Evolutionary conservation across 2,797 vertebrate species (phyloP).

Genomic region (Poecile montanus): DNA sequence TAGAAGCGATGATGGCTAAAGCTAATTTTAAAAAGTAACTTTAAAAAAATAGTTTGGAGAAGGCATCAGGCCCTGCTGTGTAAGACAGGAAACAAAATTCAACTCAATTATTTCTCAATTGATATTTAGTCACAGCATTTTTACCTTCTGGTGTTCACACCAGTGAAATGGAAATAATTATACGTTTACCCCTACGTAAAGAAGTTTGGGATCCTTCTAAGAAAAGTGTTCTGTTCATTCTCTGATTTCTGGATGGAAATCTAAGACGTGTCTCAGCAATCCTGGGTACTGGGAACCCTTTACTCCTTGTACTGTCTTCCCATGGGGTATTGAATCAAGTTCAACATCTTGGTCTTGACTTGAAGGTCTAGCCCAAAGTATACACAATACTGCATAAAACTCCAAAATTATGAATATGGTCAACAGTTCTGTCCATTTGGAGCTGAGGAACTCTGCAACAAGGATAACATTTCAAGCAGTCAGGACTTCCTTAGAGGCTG

Average conservation of each 20-base stretch:
- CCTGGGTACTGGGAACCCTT: background rate
- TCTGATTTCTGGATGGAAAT: background rate
- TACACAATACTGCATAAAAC: background rate
- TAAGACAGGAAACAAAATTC: background rate
- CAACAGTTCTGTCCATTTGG: background rate
- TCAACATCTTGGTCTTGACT: background rate
- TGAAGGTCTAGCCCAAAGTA: background rate
- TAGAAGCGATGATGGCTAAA: background rate
- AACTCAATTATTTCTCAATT: background rate
- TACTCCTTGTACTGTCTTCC: background rate
- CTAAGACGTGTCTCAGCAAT: background rate
- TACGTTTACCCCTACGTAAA: background rate
- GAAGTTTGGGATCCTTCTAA: background rate
- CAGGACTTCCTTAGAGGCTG: background rate
- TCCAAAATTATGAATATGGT: background rate
- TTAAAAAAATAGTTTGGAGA: background rate
- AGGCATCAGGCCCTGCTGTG: background rate
- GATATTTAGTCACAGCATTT: background rate
- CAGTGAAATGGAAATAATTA: background rate
- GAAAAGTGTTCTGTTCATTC: background rate
- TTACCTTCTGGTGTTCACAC: background rate
- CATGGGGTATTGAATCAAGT: background rate
- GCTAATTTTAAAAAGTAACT: background rate
- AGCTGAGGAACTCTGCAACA: background rate
- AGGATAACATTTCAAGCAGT: background rate